Evolutionary conservation across 2,888 invertebrate species (phyloP), one percentile per base, ranked within the genome.

Genomic region (Lymantria monacha): DNA sequence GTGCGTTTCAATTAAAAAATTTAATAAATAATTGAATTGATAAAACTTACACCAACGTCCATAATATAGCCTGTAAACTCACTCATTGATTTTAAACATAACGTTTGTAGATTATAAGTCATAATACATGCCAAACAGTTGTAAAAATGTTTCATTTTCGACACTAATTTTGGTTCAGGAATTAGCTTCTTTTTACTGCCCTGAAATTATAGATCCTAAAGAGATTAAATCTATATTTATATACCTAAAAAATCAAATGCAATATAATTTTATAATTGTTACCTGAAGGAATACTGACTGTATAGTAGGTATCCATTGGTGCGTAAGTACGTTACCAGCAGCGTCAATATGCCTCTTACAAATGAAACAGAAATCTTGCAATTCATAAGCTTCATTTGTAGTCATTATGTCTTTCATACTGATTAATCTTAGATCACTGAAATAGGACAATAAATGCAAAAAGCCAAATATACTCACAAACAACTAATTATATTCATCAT

Each of bases 81-180:
- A 45, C 93, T 88, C 70, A 98, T 93, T 5, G 97, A 97, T 66
- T 95, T 93, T 41, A 97, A 87, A 63, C 96, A 96, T 33, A 98
- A 81, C 15, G 94, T 94, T 79, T 97, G 97, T 51, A 98, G 86
- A 70, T 97, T 96, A 67, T 95, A 95, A 0, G 97, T 96, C 98
- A 98, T 98, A 40, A 98, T 91, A 30, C 95, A 95, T 0, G 95
- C 95, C 0, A 97, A 94, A 68, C 97, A 96, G 78, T 97, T 95
- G 79, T 96, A 98, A 82, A 97, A 97, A 42, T 94, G 93, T 65
- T 93, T 93, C 80, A 96, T 93, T 75, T 94, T 93, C 11, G 91
- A 92, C 13, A 92, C 92, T 61, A 95, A 94, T 44, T 93, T 90
- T 0, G 93, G 92, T 57, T 94, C 94, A 0, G 96, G 96, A 48